Percentiles rank a stretch among this genome's conserved stretches.
These are phyloP conservation scores for Lota lota DNA, from an alignment of 2,113 vertebrate genomes.

Conservation along the genomic window DNA sequence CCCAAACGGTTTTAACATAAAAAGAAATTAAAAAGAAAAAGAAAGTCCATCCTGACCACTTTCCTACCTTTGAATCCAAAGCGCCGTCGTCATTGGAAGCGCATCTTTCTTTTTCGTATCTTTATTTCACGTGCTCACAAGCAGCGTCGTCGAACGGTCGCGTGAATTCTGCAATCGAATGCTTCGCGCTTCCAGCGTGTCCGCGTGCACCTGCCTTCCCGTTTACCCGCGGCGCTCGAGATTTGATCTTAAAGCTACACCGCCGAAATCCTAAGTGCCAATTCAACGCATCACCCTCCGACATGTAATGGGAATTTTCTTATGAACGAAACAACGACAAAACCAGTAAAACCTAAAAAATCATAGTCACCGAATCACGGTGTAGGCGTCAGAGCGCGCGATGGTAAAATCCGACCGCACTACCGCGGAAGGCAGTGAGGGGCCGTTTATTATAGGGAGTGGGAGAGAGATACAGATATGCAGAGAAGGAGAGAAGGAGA, in stretches of 20 bases:
- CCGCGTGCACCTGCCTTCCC: conserved; percentile 53
- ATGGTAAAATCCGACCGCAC: too few species aligned
- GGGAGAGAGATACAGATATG: too few species aligned
- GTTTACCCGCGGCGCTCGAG: conserved; percentile 38
- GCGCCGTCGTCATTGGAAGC: conserved; percentile 28
- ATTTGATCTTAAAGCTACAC: background rate
- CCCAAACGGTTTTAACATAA: too few species aligned
- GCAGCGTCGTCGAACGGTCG: conserved; percentile 13
- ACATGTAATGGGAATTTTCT: too few species aligned
- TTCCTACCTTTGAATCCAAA: conserved; percentile 46
- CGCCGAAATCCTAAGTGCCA: conserved; percentile 8
- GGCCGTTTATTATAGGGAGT: too few species aligned
- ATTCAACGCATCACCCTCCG: conserved; percentile 8
- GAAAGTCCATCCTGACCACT: background rate
- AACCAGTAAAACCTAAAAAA: too few species aligned
- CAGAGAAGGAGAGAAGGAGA: too few species aligned
- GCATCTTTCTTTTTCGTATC: conserved; percentile 30
- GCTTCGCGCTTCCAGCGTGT: background rate
- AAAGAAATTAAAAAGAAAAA: too few species aligned
- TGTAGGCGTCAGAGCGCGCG: too few species aligned
- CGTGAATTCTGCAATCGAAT: conserved; percentile 30
- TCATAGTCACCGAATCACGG: too few species aligned
- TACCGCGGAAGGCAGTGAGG: too few species aligned
- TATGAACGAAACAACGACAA: too few species aligned
- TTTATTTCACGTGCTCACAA: background rate